Evolutionary conservation across 2,888 invertebrate species (phyloP), one percentile per base, ranked within the genome.

Genomic region (Monoplex corrugatus): DNA sequence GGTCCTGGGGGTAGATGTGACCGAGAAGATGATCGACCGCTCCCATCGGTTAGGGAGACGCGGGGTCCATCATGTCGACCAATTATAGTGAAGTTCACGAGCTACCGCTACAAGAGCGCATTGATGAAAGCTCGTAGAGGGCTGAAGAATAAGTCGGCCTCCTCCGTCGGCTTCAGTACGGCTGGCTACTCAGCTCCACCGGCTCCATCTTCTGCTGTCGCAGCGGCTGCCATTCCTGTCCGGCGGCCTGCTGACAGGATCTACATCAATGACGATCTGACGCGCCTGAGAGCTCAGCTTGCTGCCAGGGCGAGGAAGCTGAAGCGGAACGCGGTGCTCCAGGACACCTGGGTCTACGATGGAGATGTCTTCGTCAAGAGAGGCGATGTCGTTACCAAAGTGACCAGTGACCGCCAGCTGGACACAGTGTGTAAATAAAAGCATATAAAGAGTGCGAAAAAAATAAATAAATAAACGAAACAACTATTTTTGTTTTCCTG

Each of bases 281-380:
- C 75, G 13, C 38, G 75, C 75, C 5, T 16, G 13, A 75, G 75
- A 38, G 32, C 75, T 32, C 6, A 19, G 13, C 35, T 75, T 6
- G 75, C 75, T 10, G 75, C 75, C 75, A n/a, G 35, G 38, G 38
- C 75, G 35, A 75, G 75, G 38, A 32, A 38, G 38, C 38, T 78
- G 75, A 35, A 38, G 75, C 32, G 40, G 38, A 38, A 78, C 38
- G 23, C 10, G 35, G 19, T 16, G 38, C 8, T 75, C 16, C 32
- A 75, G 75, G 75, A 75, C 38, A 75, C 75, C 35, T 75, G 75
- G 75, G 75, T 75, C 16, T 38, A 10, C 19, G 75, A 75, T 75
- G 75, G 75, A n/a, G 75, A 75, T 32, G 38, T 75, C 13, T 75
- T 35, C 35, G 75, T 75, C 35, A 75, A 75, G 38, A 19, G 8